These are phyloP conservation scores for Hedychridium roseum DNA, from an alignment of 2,888 invertebrate species.

Conservation along the genomic window DNA sequence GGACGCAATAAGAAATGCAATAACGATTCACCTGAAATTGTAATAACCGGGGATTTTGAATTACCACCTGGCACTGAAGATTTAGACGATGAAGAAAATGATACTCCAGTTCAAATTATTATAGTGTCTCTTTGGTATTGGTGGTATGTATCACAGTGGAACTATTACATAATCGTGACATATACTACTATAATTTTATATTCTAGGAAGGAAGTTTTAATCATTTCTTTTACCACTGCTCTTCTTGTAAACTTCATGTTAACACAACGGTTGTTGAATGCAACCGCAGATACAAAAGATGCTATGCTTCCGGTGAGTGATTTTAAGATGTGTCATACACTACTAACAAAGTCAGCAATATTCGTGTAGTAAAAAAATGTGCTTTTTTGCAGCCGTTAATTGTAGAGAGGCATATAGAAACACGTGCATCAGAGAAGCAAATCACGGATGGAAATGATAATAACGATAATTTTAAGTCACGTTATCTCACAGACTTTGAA, in stretches of 20 bases:
- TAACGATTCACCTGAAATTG: conserved; percentile 19
- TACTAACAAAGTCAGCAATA: not conserved
- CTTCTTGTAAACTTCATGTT: conserved; percentile 75
- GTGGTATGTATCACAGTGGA: conserved; percentile 70
- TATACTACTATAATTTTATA: no score
- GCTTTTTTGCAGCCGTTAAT: conserved; percentile 48
- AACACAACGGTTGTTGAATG: conserved; percentile 63
- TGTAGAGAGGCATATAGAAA: conserved; percentile 50
- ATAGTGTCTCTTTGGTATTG: conserved; percentile 81
- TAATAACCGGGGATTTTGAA: not conserved
- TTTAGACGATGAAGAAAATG: conserved; percentile 44
- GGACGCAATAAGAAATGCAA: conserved; percentile 63
- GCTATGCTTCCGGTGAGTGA: conserved; percentile 47
- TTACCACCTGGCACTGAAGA: conserved; percentile 14
- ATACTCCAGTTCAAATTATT: conserved; percentile 74
- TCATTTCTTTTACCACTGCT: conserved; percentile 79
- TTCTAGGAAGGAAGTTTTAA: conserved; percentile 78
- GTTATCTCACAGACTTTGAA: conserved; percentile 87
- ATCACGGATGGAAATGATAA: conserved; percentile 45
- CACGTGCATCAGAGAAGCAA: conserved; percentile 53
- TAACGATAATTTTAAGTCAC: conserved; percentile 57
- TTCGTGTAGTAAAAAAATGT: conserved; percentile 3
- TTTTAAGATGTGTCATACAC: no score
- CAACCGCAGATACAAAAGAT: conserved; percentile 44
- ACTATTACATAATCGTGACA: no score